A percentile compares a stretch with the other conserved stretches of the same genome.
Evolutionary conservation across 2,797 vertebrate species (phyloP).

Genomic region (Tragelaphus oryx): DNA sequence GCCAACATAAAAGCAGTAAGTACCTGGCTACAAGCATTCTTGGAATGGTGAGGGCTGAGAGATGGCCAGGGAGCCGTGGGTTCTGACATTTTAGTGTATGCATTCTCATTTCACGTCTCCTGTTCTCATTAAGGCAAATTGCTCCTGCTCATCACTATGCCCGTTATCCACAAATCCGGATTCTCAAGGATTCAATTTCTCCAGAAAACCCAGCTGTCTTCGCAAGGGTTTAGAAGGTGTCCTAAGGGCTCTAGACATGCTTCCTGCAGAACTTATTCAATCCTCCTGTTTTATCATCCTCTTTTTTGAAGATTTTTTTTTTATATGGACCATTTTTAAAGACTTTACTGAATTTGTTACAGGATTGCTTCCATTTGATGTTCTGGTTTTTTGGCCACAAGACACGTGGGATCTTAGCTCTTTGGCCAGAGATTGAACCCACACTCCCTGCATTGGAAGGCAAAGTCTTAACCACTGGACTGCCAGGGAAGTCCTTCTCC

Average conservation of each 20-base stretch:
- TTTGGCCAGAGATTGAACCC: not conserved
- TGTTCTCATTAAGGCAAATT: not conserved
- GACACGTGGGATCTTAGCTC: not conserved
- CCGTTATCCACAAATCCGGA: not conserved
- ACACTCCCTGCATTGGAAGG: not conserved
- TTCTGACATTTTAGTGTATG: not conserved
- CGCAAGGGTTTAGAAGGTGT: not conserved
- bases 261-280: not conserved
- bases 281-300: not conserved
- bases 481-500: not conserved
- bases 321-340: not conserved
- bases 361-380: not conserved
- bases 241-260: not conserved
- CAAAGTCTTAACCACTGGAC: not conserved
- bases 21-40: not conserved
- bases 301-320: not conserved
- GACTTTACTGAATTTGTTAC: not conserved
- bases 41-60: not conserved
- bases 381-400: not conserved
- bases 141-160: not conserved
- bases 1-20: too few species aligned
- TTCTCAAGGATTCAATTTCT: not conserved
- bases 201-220: not conserved
- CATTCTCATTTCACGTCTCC: not conserved
- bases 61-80: not conserved